These are phyloP conservation scores for Danaus plexippus DNA, from an alignment of 1,140 invertebrate species.

Conservation along the genomic window DNA sequence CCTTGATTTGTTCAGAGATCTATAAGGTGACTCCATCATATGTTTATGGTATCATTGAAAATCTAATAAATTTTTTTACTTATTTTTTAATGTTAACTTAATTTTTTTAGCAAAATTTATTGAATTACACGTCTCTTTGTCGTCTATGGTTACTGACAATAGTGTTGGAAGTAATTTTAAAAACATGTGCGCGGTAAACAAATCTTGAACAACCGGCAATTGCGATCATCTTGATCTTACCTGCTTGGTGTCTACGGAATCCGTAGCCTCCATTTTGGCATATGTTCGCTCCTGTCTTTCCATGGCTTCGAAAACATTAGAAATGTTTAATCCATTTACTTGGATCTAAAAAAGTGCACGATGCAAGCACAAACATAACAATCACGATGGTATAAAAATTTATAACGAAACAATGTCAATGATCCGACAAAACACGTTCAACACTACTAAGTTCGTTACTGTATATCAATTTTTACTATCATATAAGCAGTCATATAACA, in stretches of 20 bases:
- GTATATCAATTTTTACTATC: constrained; percentile 27
- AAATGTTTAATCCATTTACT: constrained; percentile 57
- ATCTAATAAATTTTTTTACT: too few relatives aligned
- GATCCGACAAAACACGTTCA: constrained; percentile 57
- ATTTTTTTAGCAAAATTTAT: too few relatives aligned
- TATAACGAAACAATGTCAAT: constrained; percentile 68
- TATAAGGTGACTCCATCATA: constrained; percentile 41
- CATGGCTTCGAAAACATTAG: constrained; percentile 68
- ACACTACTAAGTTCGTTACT: constrained; percentile 35
- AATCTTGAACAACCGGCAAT: constrained; percentile 50
- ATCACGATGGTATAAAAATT: constrained; percentile 59
- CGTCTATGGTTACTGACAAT: too few relatives aligned
- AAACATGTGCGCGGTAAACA: constrained; percentile 25
- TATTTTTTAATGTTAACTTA: too few relatives aligned
- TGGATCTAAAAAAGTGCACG: constrained; percentile 47
- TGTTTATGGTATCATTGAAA: constrained; percentile 6
- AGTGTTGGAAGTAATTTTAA: constrained; percentile 3
- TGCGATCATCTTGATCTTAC: constrained; percentile 43
- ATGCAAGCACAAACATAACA: constrained; percentile 62
- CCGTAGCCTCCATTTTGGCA: constrained; percentile 67
- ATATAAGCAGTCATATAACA: constrained; percentile 29
- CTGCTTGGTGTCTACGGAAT: constrained; percentile 65
- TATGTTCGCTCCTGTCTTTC: constrained; percentile 61
- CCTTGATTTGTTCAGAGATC: constrained; percentile 54
- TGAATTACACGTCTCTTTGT: too few relatives aligned